phyloP scores from a whole-genome alignment of 53 echinoderm and acorn worm genomes.

The Pentamera pediparva region DNA sequence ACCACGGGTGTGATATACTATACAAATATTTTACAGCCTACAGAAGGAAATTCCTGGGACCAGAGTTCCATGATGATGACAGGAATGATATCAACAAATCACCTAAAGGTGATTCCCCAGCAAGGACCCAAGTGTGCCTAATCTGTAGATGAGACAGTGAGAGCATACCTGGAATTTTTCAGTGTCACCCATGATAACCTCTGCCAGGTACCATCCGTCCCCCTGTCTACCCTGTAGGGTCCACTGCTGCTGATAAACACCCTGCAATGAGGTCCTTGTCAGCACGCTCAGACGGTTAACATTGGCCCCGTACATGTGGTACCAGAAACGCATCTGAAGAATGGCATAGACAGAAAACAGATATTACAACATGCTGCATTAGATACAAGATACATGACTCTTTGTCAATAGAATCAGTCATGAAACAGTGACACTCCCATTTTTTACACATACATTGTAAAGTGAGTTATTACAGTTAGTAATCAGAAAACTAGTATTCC shows the following conservation, averaged over 20 bases:
- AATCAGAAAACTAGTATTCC: no score
- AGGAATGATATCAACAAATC: background rate
- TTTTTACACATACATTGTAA: no score
- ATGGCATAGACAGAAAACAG: background rate
- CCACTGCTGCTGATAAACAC: conserved; percentile 45
- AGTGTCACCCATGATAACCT: conserved; percentile 38
- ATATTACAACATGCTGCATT: background rate
- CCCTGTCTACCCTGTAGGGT: conserved; percentile 52
- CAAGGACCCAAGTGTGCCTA: background rate
- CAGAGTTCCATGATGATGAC: no score
- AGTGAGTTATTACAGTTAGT: no score
- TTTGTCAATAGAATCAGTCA: no score
- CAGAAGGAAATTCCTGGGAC: no score
- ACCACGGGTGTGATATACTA: no score
- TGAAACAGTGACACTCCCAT: no score
- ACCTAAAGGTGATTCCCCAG: background rate
- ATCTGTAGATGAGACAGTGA: background rate
- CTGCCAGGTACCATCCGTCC: conserved; percentile 60
- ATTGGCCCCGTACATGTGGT: conserved; percentile 69
- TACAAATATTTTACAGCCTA: no score
- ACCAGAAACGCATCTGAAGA: conserved; percentile 82
- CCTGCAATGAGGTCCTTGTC: conserved; percentile 48
- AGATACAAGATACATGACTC: background rate
- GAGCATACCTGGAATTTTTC: conserved; percentile 74
- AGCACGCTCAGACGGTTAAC: conserved; percentile 54